phyloP scores from a whole-genome alignment of 2,888 invertebrate species.

The Acanthosepion esculentum region DNA sequence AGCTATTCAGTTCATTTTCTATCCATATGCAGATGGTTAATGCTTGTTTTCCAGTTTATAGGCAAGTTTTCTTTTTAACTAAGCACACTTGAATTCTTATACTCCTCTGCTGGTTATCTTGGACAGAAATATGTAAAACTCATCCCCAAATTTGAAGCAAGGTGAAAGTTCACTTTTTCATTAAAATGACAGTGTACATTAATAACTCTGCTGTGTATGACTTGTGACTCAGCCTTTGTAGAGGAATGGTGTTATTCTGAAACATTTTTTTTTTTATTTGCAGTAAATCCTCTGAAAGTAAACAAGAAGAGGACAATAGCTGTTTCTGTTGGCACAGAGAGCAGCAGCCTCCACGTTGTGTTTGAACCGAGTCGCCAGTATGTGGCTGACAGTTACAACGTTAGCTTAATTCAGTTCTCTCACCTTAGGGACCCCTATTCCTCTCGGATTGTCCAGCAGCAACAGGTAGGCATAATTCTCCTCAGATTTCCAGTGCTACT shows the following conservation, averaged over 20 bases:
- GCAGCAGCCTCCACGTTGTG: constrained; percentile 37
- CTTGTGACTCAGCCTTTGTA: not conserved
- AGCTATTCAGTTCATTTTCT: too few relatives aligned
- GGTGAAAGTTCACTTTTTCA: too few relatives aligned
- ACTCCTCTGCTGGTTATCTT: too few relatives aligned
- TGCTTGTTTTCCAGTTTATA: too few relatives aligned
- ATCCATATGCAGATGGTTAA: too few relatives aligned
- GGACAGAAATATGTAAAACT: too few relatives aligned
- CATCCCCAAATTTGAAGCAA: too few relatives aligned
- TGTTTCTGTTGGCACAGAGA: not conserved
- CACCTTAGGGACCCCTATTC: not conserved
- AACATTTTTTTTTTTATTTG: not conserved
- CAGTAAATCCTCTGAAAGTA: constrained; percentile 41
- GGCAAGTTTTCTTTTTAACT: too few relatives aligned
- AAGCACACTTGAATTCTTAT: too few relatives aligned
- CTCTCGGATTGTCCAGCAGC: constrained; percentile 24
- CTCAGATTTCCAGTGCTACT: too few relatives aligned
- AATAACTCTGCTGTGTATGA: not conserved
- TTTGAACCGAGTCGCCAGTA: constrained; percentile 41
- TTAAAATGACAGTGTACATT: too few relatives aligned
- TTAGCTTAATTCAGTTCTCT: constrained; percentile 39
- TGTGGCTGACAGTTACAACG: constrained; percentile 40
- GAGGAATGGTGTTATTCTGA: too few relatives aligned
- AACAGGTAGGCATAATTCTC: not conserved
- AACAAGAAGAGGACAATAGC: constrained; percentile 43